Base-by-base conservation (phyloP, 2,113 vertebrate species). In the Danionella cerebrum region DNA sequence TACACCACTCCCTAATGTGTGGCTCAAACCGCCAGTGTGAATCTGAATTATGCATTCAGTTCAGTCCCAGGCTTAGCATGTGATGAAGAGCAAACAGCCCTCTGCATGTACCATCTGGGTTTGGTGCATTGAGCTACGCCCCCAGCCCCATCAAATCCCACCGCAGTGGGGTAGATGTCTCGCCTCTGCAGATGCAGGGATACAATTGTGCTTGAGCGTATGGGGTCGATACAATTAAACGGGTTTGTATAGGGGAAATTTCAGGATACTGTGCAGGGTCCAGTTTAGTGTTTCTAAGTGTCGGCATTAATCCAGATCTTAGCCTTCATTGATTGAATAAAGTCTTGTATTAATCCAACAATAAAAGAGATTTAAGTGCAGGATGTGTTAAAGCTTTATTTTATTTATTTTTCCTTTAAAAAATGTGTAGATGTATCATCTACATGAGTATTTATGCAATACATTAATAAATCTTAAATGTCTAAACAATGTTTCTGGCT, bases 1-100 rank as follows among this genome's bases (percentile, higher is more conserved):
- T n/a, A n/a, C 50, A 75, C 79, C 82, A 80, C 84, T 82, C 81
- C 82, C 83, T 76, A 68, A 73, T 71, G 59, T 65, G 72, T 76
- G 66, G 76, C 79, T 77, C 71, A 29, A 63, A 70, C 5, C 18
- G 54, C 41, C 64, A 60, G 65, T 42, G 19, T 31, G 25, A 14
- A 57, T 16, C 5, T 53, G 76, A 76, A 82, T 80, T 77, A 81
- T 14, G 42, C 48, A 80, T 79, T 79, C 66, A 69, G 2, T 33
- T 6, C n/a, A n/a, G n/a, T n/a, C 14, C 6, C 11, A 29, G 38
- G 16, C 51, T 21, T 38, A 53, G n/a, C 51, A 36, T 67, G 73
- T 63, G 64, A 57, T 52, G 33, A n/a, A 42, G 36, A 39, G 16
- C 31, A 47, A 54, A 18, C 47, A 25, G 18, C 41, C 36, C 13